Evolutionary conservation across 2,888 invertebrate genomes (phyloP).

Genomic region (Tridacna gigas): DNA sequence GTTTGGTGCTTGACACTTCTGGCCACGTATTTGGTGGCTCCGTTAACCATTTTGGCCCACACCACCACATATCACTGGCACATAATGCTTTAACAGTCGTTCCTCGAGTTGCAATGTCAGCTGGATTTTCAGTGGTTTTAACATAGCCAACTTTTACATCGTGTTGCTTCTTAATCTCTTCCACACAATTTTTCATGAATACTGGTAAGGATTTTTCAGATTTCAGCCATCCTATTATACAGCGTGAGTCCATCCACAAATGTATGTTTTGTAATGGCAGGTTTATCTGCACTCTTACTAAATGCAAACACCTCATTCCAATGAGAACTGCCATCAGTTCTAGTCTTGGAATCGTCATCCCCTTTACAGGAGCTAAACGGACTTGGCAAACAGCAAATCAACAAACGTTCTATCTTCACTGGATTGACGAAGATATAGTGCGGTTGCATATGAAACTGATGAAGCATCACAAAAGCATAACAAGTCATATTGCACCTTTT

Average conservation of each 20-base stretch:
- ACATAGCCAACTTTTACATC: constrained; percentile 1
- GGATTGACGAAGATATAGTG: constrained; percentile 4
- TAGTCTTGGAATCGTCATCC: not conserved
- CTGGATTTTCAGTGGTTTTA: constrained; percentile 5
- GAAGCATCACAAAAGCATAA: constrained; percentile 12
- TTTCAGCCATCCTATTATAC: not conserved
- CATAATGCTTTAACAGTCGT: not conserved
- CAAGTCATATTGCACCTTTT: not conserved
- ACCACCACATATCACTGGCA: constrained; percentile 3
- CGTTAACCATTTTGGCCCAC: constrained; percentile 1
- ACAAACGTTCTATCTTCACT: not conserved
- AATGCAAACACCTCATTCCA: not conserved
- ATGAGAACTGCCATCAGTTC: not conserved
- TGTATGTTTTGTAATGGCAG: not conserved
- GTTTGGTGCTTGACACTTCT: too few relatives aligned
- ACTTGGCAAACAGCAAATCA: constrained; percentile 10
- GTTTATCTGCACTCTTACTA: not conserved
- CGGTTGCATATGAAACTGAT: not conserved
- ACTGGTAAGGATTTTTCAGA: not conserved
- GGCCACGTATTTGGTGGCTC: too few relatives aligned
- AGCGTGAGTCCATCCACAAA: constrained; percentile 10
- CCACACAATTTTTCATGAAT: not conserved
- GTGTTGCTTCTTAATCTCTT: not conserved
- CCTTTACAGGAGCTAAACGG: constrained; percentile 14
- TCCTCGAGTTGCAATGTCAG: constrained; percentile 17